Conservation (phyloP, 2,888 invertebrate species). For the Drosophila planitibia region DNA sequence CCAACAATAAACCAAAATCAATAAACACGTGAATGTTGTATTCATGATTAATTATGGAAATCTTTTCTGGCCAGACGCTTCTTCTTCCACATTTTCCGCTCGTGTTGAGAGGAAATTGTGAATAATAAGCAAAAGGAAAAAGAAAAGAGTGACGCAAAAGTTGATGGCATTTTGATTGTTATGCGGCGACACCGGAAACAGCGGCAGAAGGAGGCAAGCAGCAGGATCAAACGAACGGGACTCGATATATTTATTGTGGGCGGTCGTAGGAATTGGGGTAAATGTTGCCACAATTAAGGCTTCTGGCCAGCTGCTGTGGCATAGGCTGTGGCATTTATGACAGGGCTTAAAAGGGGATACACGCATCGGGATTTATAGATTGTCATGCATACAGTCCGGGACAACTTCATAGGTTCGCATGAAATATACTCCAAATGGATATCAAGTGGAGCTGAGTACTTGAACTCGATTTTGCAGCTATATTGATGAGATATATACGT, state of each 20-base stretch:
- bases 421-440: neutral
- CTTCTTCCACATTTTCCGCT: neutral
- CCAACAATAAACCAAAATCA: conserved; percentile 50
- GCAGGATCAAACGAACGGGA: neutral
- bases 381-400: neutral
- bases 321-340: neutral
- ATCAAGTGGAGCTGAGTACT: no score
- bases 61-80: neutral
- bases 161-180: conserved; percentile 75
- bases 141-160: neutral
- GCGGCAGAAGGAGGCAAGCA: neutral
- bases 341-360: neutral
- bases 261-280: neutral
- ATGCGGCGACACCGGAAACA: conserved; percentile 1
- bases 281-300: conserved; percentile 1
- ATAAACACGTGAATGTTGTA: conserved; percentile 47
- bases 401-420: neutral
- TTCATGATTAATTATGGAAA: conserved; percentile 69
- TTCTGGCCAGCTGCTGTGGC: conserved; percentile 12
- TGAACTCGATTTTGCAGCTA: neutral
- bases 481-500: neutral
- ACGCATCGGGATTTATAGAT: neutral
- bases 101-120: neutral
- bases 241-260: conserved; percentile 18
- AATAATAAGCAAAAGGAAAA: neutral